Evolutionary conservation across 2,888 invertebrate species (phyloP), one percentile per base, ranked within the genome.

Genomic region (Erpobdella octoculata): DNA sequence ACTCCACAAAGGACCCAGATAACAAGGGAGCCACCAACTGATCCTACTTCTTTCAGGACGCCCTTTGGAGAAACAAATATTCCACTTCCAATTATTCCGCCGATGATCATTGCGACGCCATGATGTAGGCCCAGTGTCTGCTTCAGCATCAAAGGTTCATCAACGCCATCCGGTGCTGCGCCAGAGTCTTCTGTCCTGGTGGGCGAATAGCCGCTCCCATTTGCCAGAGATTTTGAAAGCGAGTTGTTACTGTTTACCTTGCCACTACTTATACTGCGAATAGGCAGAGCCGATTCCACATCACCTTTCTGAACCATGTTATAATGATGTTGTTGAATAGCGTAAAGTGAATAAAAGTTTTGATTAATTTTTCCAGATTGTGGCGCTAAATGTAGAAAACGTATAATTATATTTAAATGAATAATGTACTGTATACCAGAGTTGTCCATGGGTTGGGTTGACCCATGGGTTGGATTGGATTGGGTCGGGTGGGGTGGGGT

Each of bases 11-110:
- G 85, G 25, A 90, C 86, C 95, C 95, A 96, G 62, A 96, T 89
- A 67, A 92, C 88, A 66, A 96, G 86, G 1, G 93, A 90, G 81
- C 91, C 88, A 15, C 93, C 93, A 73, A 92, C 89, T 37, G 93
- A 93, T 9, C 93, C 93, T 9, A 93, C 89, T 80, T 89, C 87
- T 74, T 86, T 84, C 18, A 96, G 86, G 9, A 93, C 93, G 76
- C 95, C 90, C 82, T 89, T 91, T 0, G 95, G 95, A 21, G 93
- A 91, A 62, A 95, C 91, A 82, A 96, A 96, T 79, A 96, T 96
- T 9, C 96, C 96, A 9, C 94, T 89, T 1, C 96, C 96, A 66
- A 95, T 89, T 76, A 95, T 93, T 72, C 92, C 89, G 64, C 94
- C 94, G 31, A 95, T 91, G 78, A 95, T 94, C 74, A 95, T 92